Evolutionary conservation across 2,888 invertebrate species (phyloP).

Genomic region (Julus scandinavius): DNA sequence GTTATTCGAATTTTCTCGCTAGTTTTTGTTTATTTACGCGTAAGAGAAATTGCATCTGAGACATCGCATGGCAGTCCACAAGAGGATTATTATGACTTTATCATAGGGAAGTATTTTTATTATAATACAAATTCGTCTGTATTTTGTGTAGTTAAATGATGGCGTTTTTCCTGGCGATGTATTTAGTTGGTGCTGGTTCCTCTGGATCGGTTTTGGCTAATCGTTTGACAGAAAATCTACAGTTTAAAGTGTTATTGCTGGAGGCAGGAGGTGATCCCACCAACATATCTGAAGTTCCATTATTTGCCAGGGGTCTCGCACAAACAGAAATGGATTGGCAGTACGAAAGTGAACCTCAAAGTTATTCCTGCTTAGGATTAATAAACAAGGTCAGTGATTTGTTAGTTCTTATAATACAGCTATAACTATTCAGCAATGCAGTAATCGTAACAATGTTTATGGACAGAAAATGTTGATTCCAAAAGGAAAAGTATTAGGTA

Average conservation of each 20-base stretch:
- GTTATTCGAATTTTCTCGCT: too few species aligned
- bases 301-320: background rate
- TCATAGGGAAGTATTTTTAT: too few species aligned
- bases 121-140: too few species aligned
- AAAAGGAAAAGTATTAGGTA: conserved; percentile 66
- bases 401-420: background rate
- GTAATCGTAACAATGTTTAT: background rate
- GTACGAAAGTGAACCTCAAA: conserved; percentile 90
- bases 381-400: background rate
- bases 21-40: too few species aligned
- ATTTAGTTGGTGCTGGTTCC: conserved; percentile 81
- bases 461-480: background rate
- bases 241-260: conserved; percentile 60
- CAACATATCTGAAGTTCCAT: conserved; percentile 72
- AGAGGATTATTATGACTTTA: too few species aligned
- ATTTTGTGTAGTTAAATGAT: too few species aligned
- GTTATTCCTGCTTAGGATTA: conserved; percentile 62
- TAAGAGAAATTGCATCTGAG: too few species aligned
- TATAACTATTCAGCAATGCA: background rate
- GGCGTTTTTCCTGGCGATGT: too few species aligned
- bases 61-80: too few species aligned
- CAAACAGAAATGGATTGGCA: conserved; percentile 87
- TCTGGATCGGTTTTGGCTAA: conserved; percentile 90
- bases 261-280: conserved; percentile 60
- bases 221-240: conserved; percentile 69